Base-by-base conservation (phyloP, 1,140 invertebrate species). In the Procambarus clarkii region DNA sequence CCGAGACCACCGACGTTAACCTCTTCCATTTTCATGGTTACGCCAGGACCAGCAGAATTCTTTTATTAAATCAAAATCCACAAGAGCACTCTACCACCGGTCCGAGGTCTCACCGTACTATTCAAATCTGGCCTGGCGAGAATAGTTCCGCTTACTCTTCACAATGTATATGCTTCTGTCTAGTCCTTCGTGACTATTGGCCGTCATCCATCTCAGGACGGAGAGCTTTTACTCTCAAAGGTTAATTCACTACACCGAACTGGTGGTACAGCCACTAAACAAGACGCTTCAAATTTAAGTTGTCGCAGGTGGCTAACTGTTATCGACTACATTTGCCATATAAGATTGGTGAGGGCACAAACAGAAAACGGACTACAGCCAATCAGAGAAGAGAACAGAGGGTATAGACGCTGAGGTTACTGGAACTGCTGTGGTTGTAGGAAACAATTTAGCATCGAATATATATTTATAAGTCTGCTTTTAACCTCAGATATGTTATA, bases 1-100 rank as follows among this genome's bases (percentile, higher is more conserved):
- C 81, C 82, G 54, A 91, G 54, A 34, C 89, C 89, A 44, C 89
- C 89, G 18, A 91, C 77, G 54, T 91, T 91, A 48, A 71, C 89
- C 58, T 91, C 89, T 24, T 91, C 89, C 89, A 91, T 91, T 79
- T 91, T 91, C 89, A 91, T 91, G 34, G n/a, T 91, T 77, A 78
- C 58, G 18, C 76, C 54, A 79, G 76, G 24, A 80, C 15, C 82
- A 60, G 71, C 80, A 46, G 44, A 86, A 91, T 85, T 74, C 24
- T 83, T 71, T 34, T 24, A 89, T 85, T 79, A 85, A 34, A 76
- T 24, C 80, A 69, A 91, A 84, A 64, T 69, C 77, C 77, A 64
- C 15, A 85, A 46, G 45, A 11, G 64, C 71, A 77, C 88, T 91
- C 54, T 21, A 83, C 76, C 89, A 85, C 76, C 89, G 71, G 69